Percentiles rank a stretch among this genome's conserved stretches.
phyloP scores from a whole-genome alignment of 2,888 invertebrate genomes.

The Leptothorax acervorum region DNA sequence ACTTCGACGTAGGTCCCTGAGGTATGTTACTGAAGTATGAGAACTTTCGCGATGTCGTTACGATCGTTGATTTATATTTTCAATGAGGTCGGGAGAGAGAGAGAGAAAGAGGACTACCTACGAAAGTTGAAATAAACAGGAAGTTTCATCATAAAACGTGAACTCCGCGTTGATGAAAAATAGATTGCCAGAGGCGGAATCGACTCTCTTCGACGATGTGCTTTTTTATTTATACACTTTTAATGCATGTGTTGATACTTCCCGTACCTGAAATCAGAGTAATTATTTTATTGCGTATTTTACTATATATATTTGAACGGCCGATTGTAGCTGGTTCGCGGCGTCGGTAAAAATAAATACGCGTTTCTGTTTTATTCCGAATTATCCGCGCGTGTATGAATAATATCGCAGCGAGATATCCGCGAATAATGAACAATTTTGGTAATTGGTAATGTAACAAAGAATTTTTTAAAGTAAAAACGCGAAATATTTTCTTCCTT shows the following conservation, averaged over 20 bases:
- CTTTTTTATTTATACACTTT: constrained; percentile 26
- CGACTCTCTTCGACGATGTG: not conserved
- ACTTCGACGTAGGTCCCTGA: not conserved
- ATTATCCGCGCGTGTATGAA: not conserved
- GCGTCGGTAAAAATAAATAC: constrained; percentile 24
- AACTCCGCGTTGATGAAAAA: constrained; percentile 32
- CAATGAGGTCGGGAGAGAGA: not conserved
- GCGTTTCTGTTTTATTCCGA: not conserved
- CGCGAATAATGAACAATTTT: not conserved
- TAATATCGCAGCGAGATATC: not conserved
- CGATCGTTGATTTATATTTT: constrained; percentile 40
- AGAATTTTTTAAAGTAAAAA: not conserved
- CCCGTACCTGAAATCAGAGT: not conserved
- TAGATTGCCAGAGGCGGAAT: constrained; percentile 9
- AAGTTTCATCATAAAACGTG: constrained; percentile 33
- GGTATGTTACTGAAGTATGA: not conserved
- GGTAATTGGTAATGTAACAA: not conserved
- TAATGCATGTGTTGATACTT: not conserved
- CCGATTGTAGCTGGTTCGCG: not conserved
- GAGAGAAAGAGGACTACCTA: not conserved
- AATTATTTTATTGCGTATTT: constrained; percentile 26
- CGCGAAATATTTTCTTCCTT: not conserved
- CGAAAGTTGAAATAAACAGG: constrained; percentile 17
- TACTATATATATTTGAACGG: not conserved
- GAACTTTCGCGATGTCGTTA: not conserved